phyloP scores from a whole-genome alignment of 2,113 vertebrate species.

The Silurus glanis region DNA sequence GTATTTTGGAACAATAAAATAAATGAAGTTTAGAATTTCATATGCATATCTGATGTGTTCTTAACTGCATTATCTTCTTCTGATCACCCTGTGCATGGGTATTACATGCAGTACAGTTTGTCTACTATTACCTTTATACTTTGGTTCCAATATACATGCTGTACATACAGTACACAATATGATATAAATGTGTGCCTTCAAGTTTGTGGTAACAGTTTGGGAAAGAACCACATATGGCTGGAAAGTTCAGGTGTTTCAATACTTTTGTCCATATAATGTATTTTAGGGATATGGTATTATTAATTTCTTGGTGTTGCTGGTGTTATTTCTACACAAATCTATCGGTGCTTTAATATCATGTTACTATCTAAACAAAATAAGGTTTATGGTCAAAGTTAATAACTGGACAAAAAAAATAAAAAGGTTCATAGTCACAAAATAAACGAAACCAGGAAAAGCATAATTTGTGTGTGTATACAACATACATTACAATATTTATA shows the following conservation, averaged over 20 bases:
- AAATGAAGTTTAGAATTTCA: neutral
- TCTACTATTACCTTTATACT: neutral
- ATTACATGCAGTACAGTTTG: too few relatives aligned
- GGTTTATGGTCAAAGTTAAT: neutral
- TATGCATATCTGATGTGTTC: neutral
- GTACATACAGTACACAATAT: neutral
- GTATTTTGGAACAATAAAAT: neutral
- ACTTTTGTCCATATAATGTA: neutral
- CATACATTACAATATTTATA: neutral
- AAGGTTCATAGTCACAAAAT: neutral
- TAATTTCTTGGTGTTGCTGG: neutral
- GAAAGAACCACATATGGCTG: too few relatives aligned
- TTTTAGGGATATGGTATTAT: neutral
- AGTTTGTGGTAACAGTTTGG: too few relatives aligned
- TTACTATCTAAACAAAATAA: neutral
- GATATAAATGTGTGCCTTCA: too few relatives aligned
- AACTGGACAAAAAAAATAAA: neutral
- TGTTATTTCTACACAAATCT: neutral
- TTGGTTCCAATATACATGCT: neutral
- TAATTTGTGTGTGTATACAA: neutral
- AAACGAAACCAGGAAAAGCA: neutral
- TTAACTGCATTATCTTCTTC: neutral
- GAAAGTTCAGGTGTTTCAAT: too few relatives aligned
- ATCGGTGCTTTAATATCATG: neutral
- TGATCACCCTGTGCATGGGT: neutral